Evolutionary conservation across 1,140 invertebrate genomes (phyloP).

Genomic region (Ericerus pela): DNA sequence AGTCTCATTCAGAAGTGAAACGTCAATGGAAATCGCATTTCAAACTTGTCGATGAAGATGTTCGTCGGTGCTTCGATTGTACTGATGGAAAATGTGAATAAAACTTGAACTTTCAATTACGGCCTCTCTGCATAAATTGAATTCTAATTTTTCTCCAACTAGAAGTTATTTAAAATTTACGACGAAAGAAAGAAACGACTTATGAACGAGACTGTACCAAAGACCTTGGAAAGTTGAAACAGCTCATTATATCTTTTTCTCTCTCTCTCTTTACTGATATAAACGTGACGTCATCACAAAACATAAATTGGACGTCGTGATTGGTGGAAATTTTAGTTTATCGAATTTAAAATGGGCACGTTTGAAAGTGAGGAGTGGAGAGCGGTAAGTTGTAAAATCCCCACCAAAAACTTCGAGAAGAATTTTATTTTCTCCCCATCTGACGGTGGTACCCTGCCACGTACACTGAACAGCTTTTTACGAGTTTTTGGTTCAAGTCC

Average conservation of each 20-base stretch:
- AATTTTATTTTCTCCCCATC: slow-evolving; percentile 6
- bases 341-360: neutral
- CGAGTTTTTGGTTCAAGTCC: no score
- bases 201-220: neutral
- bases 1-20: neutral
- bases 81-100: neutral
- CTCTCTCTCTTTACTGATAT: slow-evolving; percentile 9
- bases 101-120: neutral
- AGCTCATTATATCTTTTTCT: neutral
- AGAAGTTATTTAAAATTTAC: no score
- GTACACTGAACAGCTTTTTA: neutral
- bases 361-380: neutral
- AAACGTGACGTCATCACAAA: slow-evolving; percentile 2
- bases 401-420: neutral
- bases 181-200: no score
- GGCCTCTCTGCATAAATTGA: no score
- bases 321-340: slow-evolving; percentile 9
- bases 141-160: no score
- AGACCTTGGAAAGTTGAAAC: slow-evolving; percentile 7
- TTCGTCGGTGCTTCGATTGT: neutral
- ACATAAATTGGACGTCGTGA: neutral
- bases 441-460: slow-evolving; percentile 4
- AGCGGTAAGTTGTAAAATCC: neutral
- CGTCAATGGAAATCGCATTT: neutral
- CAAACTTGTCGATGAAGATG: neutral